These are phyloP conservation scores for Pangasius macronema DNA, from an alignment of 2,797 vertebrate species.

Conservation along the genomic window DNA sequence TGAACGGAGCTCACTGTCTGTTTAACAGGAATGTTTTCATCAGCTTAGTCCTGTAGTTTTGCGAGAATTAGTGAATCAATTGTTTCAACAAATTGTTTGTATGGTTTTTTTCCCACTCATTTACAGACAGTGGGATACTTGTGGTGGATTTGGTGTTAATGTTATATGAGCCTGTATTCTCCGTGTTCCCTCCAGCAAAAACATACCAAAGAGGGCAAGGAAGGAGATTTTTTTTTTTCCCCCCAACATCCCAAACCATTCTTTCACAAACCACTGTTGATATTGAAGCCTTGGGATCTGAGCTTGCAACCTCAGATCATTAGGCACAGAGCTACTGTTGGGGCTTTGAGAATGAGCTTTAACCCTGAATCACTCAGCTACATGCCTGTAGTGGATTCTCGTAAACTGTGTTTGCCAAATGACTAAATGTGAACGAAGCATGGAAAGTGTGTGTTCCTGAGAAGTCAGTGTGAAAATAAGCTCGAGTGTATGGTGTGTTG, in stretches of 20 bases:
- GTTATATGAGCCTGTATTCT: not conserved
- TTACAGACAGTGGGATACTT: not conserved
- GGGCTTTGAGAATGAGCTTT: not conserved
- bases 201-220: not conserved
- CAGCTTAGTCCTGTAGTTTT: not conserved
- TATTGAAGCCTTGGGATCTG: not conserved
- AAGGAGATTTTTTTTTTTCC: not conserved
- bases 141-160: not conserved
- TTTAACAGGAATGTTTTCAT: not conserved
- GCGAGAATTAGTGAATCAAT: not conserved
- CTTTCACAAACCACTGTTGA: not conserved
- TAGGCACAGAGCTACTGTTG: not conserved
- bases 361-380: not conserved
- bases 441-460: not conserved
- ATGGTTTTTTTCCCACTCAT: not conserved
- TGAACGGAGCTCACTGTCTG: not conserved
- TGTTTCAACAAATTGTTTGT: not conserved
- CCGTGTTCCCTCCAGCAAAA: not conserved
- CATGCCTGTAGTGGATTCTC: not conserved
- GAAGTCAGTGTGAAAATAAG: not conserved
- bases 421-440: not conserved
- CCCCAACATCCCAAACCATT: not conserved
- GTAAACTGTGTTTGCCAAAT: not conserved
- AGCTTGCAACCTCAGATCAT: not conserved
- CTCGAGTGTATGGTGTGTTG: not conserved